Conservation (phyloP, 2,888 invertebrate species). For the Synergus itoensis region DNA sequence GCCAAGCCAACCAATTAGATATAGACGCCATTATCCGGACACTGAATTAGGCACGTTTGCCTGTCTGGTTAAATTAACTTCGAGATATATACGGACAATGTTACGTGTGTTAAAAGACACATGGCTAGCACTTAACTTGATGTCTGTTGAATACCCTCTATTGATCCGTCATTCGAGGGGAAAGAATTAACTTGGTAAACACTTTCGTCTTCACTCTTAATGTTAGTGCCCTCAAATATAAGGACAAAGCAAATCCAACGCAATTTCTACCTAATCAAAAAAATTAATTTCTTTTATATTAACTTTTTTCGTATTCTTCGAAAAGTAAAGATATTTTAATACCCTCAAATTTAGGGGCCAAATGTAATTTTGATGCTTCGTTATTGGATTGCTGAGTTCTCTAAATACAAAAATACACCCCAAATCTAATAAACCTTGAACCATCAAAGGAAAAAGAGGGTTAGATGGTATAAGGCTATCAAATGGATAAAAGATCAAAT, state of each 20-base stretch:
- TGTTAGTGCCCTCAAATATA: background rate
- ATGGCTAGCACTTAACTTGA: conserved; percentile 35
- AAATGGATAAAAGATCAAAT: background rate
- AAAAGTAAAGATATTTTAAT: background rate
- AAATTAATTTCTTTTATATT: background rate
- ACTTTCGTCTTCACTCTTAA: background rate
- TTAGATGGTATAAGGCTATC: background rate
- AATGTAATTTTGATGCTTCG: background rate
- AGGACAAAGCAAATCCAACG: background rate
- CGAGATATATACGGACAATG: conserved; percentile 11
- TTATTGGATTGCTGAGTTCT: background rate
- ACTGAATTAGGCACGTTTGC: conserved; percentile 19
- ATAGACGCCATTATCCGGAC: conserved; percentile 2
- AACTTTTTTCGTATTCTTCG: background rate
- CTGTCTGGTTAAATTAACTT: conserved; percentile 23
- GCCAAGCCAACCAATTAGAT: conserved; percentile 21
- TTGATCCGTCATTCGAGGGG: conserved; percentile 23
- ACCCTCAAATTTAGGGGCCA: background rate
- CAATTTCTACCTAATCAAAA: background rate
- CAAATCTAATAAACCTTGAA: background rate
- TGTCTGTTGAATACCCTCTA: conserved; percentile 25
- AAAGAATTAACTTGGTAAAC: conserved; percentile 22
- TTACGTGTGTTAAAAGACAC: conserved; percentile 25
- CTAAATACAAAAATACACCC: background rate
- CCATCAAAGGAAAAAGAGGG: background rate